Evolutionary conservation across 1,140 invertebrate genomes (phyloP).

Genomic region (Tribolium castaneum): DNA sequence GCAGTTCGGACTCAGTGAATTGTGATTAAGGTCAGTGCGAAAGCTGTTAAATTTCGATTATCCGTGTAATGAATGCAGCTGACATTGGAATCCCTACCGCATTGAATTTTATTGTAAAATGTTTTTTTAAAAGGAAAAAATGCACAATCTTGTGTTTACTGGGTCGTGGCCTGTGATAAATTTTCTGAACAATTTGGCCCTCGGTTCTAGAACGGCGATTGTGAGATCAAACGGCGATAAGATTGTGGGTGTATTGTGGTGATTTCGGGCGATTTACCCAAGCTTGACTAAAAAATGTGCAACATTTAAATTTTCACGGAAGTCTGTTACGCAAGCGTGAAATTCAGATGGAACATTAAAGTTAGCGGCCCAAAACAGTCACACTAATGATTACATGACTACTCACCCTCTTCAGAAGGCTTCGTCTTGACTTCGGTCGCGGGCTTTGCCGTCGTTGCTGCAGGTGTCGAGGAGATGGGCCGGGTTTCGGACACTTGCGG

Average conservation of each 20-base stretch:
- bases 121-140: too few relatives aligned
- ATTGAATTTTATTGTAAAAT: too few relatives aligned
- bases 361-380: constrained; percentile 44
- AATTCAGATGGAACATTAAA: constrained; percentile 41
- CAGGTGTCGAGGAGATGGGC: constrained; percentile 38
- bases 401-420: constrained; percentile 41
- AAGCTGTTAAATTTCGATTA: neutral
- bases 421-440: constrained; percentile 23
- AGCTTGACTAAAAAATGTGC: constrained; percentile 41
- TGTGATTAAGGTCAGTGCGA: neutral
- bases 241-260: neutral
- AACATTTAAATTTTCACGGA: constrained; percentile 48
- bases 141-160: too few relatives aligned
- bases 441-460: constrained; percentile 44
- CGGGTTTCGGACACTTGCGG: constrained; percentile 38
- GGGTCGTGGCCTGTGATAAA: neutral
- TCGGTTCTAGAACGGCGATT: neutral
- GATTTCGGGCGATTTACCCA: neutral
- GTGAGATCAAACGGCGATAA: neutral
- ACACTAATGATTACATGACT: constrained; percentile 16
- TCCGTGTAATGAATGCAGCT: neutral
- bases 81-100: neutral
- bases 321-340: constrained; percentile 41
- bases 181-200: neutral
- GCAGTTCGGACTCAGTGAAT: neutral